Conservation (phyloP, 2,797 vertebrate species). For the Valencia hispanica region DNA sequence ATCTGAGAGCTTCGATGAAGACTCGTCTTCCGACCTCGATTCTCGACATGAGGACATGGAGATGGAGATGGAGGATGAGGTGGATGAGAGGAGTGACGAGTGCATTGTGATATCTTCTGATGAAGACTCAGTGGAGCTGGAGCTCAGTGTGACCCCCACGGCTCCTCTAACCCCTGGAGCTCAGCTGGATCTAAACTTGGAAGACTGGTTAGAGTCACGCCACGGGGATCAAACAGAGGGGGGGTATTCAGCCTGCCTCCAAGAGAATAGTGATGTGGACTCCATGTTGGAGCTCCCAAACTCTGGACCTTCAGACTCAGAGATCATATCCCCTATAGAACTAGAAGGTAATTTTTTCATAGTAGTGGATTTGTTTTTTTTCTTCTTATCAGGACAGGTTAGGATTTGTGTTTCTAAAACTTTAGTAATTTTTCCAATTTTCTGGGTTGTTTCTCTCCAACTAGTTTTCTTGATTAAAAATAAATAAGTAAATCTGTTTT, state of each 20-base stretch:
- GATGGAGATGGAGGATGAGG: conserved; percentile 34
- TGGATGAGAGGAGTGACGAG: conserved; percentile 40
- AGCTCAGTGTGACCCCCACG: conserved; percentile 61
- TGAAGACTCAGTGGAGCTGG: conserved; percentile 73
- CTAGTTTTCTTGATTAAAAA: background rate
- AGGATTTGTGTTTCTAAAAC: background rate
- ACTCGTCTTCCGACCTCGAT: conserved; percentile 80
- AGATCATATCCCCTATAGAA: conserved; percentile 67
- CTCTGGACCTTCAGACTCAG: conserved; percentile 57
- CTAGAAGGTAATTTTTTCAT: conserved; percentile 73
- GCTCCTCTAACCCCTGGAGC: conserved; percentile 75
- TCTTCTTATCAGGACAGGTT: background rate
- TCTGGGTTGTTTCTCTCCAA: background rate
- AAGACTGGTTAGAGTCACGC: conserved; percentile 61
- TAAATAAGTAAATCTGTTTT: background rate
- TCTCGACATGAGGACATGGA: conserved; percentile 77
- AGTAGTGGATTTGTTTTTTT: background rate
- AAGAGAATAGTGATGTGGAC: conserved; percentile 54
- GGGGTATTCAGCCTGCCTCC: conserved; percentile 48
- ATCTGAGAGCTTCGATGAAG: conserved; percentile 65
- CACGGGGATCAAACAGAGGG: conserved; percentile 59
- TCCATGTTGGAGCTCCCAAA: conserved; percentile 62
- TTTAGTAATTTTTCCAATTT: too few species aligned
- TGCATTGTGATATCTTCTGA: conserved; percentile 77
- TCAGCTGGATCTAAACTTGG: conserved; percentile 68